phyloP scores from a whole-genome alignment of 2,113 vertebrate species.

The Heliornis fulica region DNA sequence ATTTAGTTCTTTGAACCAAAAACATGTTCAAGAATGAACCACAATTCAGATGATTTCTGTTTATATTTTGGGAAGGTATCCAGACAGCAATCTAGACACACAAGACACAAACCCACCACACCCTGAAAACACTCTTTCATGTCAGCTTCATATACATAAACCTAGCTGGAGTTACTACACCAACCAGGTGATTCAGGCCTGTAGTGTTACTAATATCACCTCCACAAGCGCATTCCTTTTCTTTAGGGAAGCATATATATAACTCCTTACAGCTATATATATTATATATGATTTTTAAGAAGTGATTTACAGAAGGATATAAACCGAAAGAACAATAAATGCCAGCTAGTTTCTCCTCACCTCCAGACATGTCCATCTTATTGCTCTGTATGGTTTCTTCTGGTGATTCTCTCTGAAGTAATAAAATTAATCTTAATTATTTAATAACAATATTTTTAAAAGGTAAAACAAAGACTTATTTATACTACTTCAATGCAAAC shows the following conservation, averaged over 20 bases:
- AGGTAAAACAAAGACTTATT: background rate
- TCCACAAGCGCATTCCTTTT: background rate
- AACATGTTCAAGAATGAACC: background rate
- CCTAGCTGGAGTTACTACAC: background rate
- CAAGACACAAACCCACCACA: background rate
- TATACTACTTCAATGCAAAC: background rate
- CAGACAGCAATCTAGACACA: background rate
- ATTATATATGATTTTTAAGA: background rate
- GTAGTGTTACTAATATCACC: background rate
- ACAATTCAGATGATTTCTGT: background rate
- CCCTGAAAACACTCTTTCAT: background rate
- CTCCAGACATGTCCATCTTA: slow-evolving; percentile 88
- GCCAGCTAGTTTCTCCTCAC: slow-evolving; percentile 27
- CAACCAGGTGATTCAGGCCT: background rate
- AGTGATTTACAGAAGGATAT: background rate
- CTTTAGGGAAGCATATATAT: background rate
- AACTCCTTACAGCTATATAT: background rate
- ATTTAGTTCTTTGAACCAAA: background rate
- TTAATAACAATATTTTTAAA: background rate
- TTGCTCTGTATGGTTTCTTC: slow-evolving; percentile 91
- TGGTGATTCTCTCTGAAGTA: slow-evolving; percentile 88
- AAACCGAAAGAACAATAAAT: background rate
- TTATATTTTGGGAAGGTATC: background rate
- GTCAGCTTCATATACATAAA: background rate
- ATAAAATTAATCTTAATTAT: slow-evolving; percentile 4